phyloP scores from a whole-genome alignment of 2,797 vertebrate species.

The Cynodonichthys magdalenae region DNA sequence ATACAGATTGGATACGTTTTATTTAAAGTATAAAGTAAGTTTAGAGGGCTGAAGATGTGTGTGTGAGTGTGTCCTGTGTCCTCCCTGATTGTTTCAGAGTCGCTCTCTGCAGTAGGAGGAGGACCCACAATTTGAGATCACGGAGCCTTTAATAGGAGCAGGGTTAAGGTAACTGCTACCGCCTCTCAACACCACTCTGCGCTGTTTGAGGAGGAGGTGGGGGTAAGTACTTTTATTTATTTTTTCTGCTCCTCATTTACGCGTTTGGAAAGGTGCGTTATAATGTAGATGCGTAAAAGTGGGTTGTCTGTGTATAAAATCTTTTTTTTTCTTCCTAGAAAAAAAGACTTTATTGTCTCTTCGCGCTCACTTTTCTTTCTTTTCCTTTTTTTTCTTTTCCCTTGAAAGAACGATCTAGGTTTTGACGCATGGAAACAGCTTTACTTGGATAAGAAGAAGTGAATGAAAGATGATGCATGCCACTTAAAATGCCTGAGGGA shows the following conservation, averaged over 20 bases:
- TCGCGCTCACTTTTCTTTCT: background rate
- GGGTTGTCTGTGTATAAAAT: constrained; percentile 4
- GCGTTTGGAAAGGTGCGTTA: constrained; percentile 14
- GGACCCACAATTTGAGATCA: constrained; percentile 70
- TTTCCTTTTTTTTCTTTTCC: background rate
- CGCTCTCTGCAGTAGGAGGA: constrained; percentile 68
- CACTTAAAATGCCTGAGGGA: constrained; percentile 75
- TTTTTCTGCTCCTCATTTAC: constrained; percentile 32
- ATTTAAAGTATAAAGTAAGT: constrained; percentile 5
- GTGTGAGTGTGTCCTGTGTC: constrained; percentile 70
- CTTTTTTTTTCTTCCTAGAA: background rate
- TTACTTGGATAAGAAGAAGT: constrained; percentile 54
- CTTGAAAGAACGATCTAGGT: constrained; percentile 22
- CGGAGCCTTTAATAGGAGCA: constrained; percentile 64
- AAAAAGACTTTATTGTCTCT: background rate
- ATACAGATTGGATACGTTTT: no score
- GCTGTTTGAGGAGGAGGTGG: constrained; percentile 54
- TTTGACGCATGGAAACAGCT: constrained; percentile 57
- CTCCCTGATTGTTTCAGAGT: constrained; percentile 60
- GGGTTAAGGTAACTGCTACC: constrained; percentile 55
- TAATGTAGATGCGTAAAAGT: constrained; percentile 25
- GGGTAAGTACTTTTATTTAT: constrained; percentile 57
- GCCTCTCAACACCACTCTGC: constrained; percentile 46
- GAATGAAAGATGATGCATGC: constrained; percentile 71
- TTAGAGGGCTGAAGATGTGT: constrained; percentile 46